Evolutionary conservation across 2,888 invertebrate genomes (phyloP).

Genomic region (Drosophila nigritarsus): DNA sequence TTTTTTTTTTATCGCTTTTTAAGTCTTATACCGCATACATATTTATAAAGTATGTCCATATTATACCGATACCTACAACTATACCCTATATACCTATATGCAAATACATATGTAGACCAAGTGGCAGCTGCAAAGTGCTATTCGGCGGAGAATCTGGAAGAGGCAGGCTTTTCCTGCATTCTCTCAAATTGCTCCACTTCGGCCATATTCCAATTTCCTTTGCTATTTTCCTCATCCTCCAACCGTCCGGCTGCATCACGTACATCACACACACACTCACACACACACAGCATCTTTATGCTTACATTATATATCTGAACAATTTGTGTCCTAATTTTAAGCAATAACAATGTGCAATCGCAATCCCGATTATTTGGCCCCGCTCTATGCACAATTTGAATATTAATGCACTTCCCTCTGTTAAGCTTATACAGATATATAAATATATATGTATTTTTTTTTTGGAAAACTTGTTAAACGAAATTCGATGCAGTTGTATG

Average conservation of each 20-base stretch:
- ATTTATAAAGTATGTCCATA: slow-evolving; percentile 27
- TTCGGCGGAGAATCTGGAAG: slow-evolving; percentile 1
- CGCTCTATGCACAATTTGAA: slow-evolving; percentile 7
- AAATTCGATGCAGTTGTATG: slow-evolving; percentile 59
- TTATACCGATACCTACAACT: slow-evolving; percentile 24
- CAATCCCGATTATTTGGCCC: slow-evolving; percentile 11
- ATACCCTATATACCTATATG: slow-evolving; percentile 7
- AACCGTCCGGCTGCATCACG: slow-evolving; percentile 14
- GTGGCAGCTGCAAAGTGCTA: slow-evolving; percentile 24
- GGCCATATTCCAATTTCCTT: slow-evolving; percentile 56
- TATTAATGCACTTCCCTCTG: slow-evolving; percentile 10
- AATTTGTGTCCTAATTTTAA: slow-evolving; percentile 45
- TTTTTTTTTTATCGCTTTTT: slow-evolving; percentile 53
- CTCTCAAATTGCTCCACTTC: slow-evolving; percentile 9
- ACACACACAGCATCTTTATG: neutral
- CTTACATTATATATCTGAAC: slow-evolving; percentile 21
- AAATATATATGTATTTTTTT: slow-evolving; percentile 1
- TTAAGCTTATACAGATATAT: slow-evolving; percentile 24
- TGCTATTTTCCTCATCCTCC: neutral
- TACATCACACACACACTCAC: neutral
- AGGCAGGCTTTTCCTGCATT: slow-evolving; percentile 5
- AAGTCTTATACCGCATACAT: slow-evolving; percentile 35
- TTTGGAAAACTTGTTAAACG: slow-evolving; percentile 62
- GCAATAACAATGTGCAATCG: slow-evolving; percentile 65
- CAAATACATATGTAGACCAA: slow-evolving; percentile 21